Evolutionary conservation across 2,888 invertebrate genomes (phyloP).

Genomic region (Pollenia labialis): DNA sequence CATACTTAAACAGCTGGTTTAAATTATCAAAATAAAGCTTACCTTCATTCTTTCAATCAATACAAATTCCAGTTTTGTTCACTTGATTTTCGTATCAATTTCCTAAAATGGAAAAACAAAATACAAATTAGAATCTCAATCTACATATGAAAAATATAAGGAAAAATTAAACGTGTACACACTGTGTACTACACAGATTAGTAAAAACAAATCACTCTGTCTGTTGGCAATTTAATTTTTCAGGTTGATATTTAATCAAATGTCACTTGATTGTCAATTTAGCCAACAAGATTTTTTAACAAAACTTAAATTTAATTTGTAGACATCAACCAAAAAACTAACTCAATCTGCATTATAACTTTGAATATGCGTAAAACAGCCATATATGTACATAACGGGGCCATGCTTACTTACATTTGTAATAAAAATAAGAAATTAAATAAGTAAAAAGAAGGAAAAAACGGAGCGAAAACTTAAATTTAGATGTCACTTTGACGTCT

Average conservation of each 20-base stretch:
- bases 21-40: too few relatives aligned
- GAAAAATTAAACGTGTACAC: conserved; percentile 3
- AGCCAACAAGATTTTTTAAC: conserved; percentile 33
- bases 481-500: conserved; percentile 81
- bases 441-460: conserved; percentile 27
- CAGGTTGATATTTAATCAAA: conserved; percentile 60
- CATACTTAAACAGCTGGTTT: too few relatives aligned
- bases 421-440: neutral
- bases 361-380: conserved; percentile 61
- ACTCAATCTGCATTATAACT: neutral
- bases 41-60: neutral
- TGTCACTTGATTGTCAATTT: conserved; percentile 67
- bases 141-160: neutral
- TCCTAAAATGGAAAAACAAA: conserved; percentile 22
- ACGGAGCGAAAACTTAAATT: conserved; percentile 75
- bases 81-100: neutral
- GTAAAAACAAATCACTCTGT: conserved; percentile 51
- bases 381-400: conserved; percentile 52
- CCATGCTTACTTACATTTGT: neutral
- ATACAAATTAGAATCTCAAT: conserved; percentile 6
- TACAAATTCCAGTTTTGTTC: neutral
- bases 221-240: conserved; percentile 28
- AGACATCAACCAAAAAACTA: neutral
- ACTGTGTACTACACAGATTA: too few relatives aligned
- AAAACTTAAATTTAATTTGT: conserved; percentile 43